Evolutionary conservation across 1,140 invertebrate genomes (phyloP).

Genomic region (Trypoxylus dichotomus): DNA sequence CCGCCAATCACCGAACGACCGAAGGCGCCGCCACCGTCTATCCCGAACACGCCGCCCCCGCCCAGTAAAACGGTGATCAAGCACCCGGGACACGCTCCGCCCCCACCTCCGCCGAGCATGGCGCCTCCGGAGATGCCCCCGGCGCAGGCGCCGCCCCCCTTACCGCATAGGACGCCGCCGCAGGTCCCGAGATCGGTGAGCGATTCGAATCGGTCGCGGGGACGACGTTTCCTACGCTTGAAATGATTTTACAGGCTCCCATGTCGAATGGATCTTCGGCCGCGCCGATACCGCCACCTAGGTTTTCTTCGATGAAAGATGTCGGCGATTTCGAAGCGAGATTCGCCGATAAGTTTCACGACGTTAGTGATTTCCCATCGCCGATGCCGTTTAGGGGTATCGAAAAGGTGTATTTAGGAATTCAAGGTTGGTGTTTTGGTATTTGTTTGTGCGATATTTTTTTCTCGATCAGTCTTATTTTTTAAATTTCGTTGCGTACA

Average conservation of each 20-base stretch:
- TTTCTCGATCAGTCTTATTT: neutral
- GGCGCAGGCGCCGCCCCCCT: conserved; percentile 41
- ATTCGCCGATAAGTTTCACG: conserved; percentile 44
- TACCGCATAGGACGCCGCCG: conserved; percentile 32
- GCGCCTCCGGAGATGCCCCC: conserved; percentile 43
- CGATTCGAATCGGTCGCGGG: no score
- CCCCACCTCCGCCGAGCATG: conserved; percentile 39
- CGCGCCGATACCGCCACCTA: conserved; percentile 48
- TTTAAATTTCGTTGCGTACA: neutral
- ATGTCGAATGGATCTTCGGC: conserved; percentile 30
- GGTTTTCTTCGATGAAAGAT: conserved; percentile 48
- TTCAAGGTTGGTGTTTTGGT: conserved; percentile 42
- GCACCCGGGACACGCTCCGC: conserved; percentile 30
- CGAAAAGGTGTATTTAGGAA: conserved; percentile 47
- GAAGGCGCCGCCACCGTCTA: conserved; percentile 44
- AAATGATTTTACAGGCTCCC: neutral
- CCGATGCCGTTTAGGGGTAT: conserved; percentile 46
- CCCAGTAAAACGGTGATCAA: conserved; percentile 30
- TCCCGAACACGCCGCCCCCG: conserved; percentile 41
- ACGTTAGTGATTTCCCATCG: conserved; percentile 44
- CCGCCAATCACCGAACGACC: conserved; percentile 41
- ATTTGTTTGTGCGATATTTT: neutral
- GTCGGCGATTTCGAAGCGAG: conserved; percentile 44
- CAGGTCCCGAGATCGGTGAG: neutral
- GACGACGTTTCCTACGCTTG: neutral